Evolutionary conservation across 2,113 vertebrate species (phyloP).

Genomic region (Brachypodius melanocephalos): DNA sequence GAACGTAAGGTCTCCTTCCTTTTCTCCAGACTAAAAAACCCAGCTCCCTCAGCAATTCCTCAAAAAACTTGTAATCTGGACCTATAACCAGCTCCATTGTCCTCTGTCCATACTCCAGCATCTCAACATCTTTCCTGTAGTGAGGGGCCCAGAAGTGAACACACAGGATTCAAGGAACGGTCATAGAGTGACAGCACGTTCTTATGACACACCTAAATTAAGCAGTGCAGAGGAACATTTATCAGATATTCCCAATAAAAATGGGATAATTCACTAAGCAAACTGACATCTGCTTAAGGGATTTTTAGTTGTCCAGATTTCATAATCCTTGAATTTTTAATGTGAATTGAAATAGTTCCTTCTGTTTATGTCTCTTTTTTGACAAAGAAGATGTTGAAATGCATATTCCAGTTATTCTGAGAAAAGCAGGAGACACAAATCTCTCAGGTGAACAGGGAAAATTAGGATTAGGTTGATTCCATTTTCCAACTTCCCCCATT

Average conservation of each 20-base stretch:
- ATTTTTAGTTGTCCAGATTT: background rate
- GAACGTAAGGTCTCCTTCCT: background rate
- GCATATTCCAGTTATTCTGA: background rate
- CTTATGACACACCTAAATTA: background rate
- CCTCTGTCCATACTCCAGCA: background rate
- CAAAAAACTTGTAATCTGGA: background rate
- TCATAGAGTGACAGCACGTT: background rate
- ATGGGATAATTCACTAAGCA: background rate
- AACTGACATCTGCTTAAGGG: background rate
- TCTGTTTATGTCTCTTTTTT: background rate
- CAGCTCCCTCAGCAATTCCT: background rate
- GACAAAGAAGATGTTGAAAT: background rate
- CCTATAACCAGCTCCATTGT: background rate
- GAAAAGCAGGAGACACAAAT: background rate
- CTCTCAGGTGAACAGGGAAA: background rate
- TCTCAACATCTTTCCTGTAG: background rate
- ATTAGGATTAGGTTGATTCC: background rate
- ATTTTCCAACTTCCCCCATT: background rate
- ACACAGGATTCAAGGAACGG: background rate
- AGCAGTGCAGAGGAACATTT: background rate
- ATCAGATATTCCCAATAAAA: background rate
- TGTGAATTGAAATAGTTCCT: background rate
- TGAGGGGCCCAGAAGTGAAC: background rate
- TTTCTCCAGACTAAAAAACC: background rate
- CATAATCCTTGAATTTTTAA: background rate